Evolutionary conservation across 2,113 vertebrate genomes (phyloP).

Genomic region (Orthonyx spaldingii): DNA sequence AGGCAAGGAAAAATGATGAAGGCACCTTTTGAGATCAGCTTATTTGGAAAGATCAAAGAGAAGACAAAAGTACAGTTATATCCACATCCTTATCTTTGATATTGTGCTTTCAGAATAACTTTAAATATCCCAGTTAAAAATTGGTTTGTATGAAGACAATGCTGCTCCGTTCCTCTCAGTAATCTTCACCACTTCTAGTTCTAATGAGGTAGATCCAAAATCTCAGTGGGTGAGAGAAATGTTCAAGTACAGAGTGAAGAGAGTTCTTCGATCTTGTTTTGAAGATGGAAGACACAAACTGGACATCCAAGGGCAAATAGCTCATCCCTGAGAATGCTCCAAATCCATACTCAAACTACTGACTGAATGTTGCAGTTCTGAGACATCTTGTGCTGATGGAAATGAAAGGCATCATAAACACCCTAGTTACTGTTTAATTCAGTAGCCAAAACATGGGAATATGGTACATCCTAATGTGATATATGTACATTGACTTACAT

Average conservation of each 20-base stretch:
- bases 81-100: neutral
- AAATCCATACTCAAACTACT: neutral
- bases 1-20: neutral
- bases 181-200: neutral
- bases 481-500: neutral
- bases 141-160: neutral
- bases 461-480: neutral
- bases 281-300: neutral
- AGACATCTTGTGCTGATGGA: neutral
- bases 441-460: neutral
- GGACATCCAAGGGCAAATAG: neutral
- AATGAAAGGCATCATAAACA: neutral
- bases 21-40: neutral
- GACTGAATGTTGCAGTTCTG: neutral
- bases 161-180: neutral
- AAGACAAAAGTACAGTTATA: neutral
- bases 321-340: neutral
- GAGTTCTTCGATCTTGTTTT: neutral
- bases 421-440: neutral
- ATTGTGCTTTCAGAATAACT: neutral
- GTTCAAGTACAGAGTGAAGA: neutral
- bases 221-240: neutral
- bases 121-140: neutral
- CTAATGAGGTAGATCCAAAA: neutral
- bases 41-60: neutral